These are phyloP conservation scores for Melanotus villosus DNA, from an alignment of 2,888 invertebrate species.

Conservation along the genomic window DNA sequence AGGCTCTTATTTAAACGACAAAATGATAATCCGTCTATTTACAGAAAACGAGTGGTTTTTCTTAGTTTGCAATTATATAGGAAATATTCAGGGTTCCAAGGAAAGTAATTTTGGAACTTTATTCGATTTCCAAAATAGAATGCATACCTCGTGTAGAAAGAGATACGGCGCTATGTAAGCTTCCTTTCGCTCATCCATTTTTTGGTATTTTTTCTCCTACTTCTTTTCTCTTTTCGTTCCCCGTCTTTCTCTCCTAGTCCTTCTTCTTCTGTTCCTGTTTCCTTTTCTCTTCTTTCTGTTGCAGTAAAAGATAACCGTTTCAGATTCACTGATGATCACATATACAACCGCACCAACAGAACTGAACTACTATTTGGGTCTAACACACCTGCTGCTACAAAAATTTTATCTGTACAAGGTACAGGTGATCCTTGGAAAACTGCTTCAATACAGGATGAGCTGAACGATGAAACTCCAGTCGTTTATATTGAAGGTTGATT, in stretches of 20 bases:
- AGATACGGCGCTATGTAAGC: neutral
- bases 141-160: neutral
- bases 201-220: no score
- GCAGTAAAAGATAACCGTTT: no score
- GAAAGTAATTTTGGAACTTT: conserved; percentile 6
- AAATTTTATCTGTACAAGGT: conserved; percentile 27
- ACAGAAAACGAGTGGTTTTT: conserved; percentile 1
- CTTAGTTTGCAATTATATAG: neutral
- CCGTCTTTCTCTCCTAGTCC: no score
- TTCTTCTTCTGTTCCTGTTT: no score
- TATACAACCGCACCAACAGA: neutral
- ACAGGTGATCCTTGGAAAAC: conserved; percentile 25
- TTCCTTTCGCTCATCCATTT: neutral
- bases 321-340: no score
- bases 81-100: conserved; percentile 1
- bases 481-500: neutral
- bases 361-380: conserved; percentile 3
- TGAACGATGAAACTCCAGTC: conserved; percentile 21
- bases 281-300: no score
- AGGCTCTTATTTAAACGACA: no score
- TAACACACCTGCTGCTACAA: conserved; percentile 18
- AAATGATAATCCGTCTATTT: neutral
- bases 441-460: conserved; percentile 13
- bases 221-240: neutral
- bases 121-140: neutral